Base-by-base conservation (phyloP, 2,797 vertebrate species). In the Gymnoscopelus microlampas region DNA sequence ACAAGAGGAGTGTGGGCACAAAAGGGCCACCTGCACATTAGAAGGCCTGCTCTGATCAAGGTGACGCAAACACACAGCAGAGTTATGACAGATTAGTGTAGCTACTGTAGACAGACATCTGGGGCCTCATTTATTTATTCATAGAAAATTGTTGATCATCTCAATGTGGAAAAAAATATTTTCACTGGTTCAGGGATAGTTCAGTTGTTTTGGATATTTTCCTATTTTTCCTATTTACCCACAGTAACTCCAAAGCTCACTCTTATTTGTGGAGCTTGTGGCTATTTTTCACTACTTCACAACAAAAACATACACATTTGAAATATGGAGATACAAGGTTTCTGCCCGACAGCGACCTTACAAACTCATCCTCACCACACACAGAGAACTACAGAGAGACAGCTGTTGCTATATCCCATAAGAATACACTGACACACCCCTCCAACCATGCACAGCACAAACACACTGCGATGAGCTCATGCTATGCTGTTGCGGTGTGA, bases 11-110 rank as follows among this genome's bases (percentile, higher is more conserved):
- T 23, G 66, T 23, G 61, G 76, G 70, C 79, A 76, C 72, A 68
- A 75, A 35, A 84, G 76, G 24, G 14, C 77, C 89, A 89, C 87
- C 89, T 91, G 90, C 56, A 80, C 79, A 81, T 77, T 73, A 73
- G 70, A 85, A 84, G 71, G 80, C 80, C 68, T 67, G 48, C 15
- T 58, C 66, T 61, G 72, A 90, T 88, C 79, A 90, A 90, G 86
- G 84, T 70, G 81, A 70, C 73, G 79, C 64, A 86, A 80, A 78
- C 73, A 85, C 78, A 85, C 72, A 19, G 77, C 66, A 50, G 39
- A 10, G 39, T 44, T 39, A 1, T 44, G 39, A 44, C 39, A 44
- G 26, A 29, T 44, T 10, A 2, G 0, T 44, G 39, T 8, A 10
- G 39, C 39, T 2, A 2, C 39, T 9, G 39, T 44, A 73, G 51